These are phyloP conservation scores for Rana temporaria DNA, from an alignment of 2,113 vertebrate species.

Conservation along the genomic window DNA sequence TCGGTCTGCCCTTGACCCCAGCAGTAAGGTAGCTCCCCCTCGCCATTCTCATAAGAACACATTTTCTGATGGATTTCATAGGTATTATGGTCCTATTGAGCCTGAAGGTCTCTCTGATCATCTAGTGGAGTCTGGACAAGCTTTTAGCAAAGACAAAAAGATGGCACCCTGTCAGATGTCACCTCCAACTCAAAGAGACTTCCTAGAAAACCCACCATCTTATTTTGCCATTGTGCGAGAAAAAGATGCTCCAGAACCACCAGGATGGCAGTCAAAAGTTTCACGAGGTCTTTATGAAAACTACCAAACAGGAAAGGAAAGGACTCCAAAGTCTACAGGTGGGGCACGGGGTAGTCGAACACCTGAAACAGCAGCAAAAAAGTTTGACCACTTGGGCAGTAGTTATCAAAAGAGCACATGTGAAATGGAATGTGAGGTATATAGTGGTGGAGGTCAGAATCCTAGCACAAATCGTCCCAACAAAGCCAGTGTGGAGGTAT, in stretches of 20 bases:
- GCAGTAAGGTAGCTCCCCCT: conserved; percentile 58
- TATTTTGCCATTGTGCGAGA: conserved; percentile 78
- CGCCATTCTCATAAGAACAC: conserved; percentile 58
- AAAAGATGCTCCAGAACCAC: conserved; percentile 69
- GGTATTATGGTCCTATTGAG: conserved; percentile 92
- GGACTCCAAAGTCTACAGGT: conserved; percentile 74
- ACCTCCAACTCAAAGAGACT: conserved; percentile 75
- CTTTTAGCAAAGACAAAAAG: conserved; percentile 69
- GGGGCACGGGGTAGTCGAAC: conserved; percentile 70
- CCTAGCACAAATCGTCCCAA: conserved; percentile 64
- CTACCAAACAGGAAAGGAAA: conserved; percentile 67
- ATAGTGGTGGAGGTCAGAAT: conserved; percentile 47
- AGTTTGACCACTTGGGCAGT: conserved; percentile 55
- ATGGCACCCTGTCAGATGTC: conserved; percentile 76
- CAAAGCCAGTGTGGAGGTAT: conserved; percentile 71
- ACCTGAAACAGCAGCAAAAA: conserved; percentile 56
- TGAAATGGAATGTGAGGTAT: conserved; percentile 55
- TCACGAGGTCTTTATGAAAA: conserved; percentile 79
- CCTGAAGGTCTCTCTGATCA: conserved; percentile 84
- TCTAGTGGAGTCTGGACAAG: conserved; percentile 76
- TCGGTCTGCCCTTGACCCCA: conserved; percentile 71
- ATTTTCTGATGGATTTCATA: conserved; percentile 87
- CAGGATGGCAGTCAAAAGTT: conserved; percentile 73
- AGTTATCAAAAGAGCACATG: conserved; percentile 57
- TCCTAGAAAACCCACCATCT: conserved; percentile 71